Evolutionary conservation across 2,797 vertebrate genomes (phyloP), one percentile per base, ranked within the genome.

Genomic region (Manis javanica): DNA sequence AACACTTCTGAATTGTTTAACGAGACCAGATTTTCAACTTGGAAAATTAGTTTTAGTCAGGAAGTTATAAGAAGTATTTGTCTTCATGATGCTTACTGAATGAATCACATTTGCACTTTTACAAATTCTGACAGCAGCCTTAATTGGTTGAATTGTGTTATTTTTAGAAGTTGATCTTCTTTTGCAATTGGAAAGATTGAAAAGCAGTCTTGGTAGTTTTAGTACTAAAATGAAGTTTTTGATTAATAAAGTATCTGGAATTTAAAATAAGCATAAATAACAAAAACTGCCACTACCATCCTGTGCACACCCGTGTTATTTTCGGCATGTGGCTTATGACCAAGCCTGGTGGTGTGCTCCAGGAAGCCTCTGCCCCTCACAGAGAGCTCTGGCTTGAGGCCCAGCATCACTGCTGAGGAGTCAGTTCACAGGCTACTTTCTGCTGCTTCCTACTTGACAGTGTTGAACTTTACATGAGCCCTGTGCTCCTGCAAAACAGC

Each of bases 181-280:
- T 85, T 87, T 83, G 19, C 64, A 86, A 66, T 83, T 91, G 90
- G 39, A 61, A 92, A 87, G 61, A 72, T 55, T 46, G 29, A 95
- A 91, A 88, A 77, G 37, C 59, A 87, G 71, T 61, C 87, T 95
- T 53, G 51, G 49, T 81, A 90, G 9, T 75, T 90, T 78, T 86
- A 83, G 31, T 42, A 59, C 24, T 55, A 37, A 81, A 88, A 66
- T 21, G 16, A 83, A 85, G n/a, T 66, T 87, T 96, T 86, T 82
- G 29, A 68, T 71, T 51, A 57, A n/a, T 78, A n/a, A 85, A 66
- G 16, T 61, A 63, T 89, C 66, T 66, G 66, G 16, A 61, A 87
- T 59, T 96, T 90, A 59, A 81, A 86, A 34, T 75, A 82, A 29
- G 26, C 66, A 46, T 71, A 37, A 71, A 26, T 10, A 46, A 5